phyloP scores from a whole-genome alignment of 2,888 invertebrate genomes.

The Limnephilus rhombicus region DNA sequence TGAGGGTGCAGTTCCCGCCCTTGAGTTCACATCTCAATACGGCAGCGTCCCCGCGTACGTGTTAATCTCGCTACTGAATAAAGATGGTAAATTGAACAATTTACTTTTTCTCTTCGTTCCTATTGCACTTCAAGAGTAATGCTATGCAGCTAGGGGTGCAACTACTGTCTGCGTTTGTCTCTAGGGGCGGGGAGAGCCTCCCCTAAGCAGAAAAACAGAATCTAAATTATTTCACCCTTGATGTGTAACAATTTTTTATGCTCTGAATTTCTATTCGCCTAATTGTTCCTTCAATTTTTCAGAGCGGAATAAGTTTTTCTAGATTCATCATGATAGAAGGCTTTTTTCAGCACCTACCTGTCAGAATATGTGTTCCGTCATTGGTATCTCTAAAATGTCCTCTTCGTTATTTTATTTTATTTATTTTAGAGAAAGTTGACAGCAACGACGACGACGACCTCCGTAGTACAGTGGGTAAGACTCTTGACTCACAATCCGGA shows the following conservation, averaged over 20 bases:
- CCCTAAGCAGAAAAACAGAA: not conserved
- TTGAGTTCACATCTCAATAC: slow-evolving; percentile 52
- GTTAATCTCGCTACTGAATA: slow-evolving; percentile 65
- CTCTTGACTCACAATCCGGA: no score
- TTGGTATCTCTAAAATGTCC: no score
- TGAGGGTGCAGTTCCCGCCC: slow-evolving; percentile 54
- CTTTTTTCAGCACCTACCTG: not conserved
- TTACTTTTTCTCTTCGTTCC: slow-evolving; percentile 64
- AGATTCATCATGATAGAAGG: not conserved
- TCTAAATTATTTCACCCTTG: slow-evolving; percentile 12
- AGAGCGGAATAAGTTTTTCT: not conserved
- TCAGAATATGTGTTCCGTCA: no score
- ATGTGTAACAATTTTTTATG: not conserved
- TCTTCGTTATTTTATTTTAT: no score
- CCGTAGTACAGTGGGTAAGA: no score
- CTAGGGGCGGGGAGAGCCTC: slow-evolving; percentile 6
- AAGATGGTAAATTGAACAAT: slow-evolving; percentile 66
- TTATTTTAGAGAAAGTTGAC: no score
- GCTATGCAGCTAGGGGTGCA: slow-evolving; percentile 50
- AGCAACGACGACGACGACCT: no score
- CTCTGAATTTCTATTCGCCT: not conserved
- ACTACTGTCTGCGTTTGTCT: slow-evolving; percentile 12
- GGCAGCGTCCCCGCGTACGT: slow-evolving; percentile 46
- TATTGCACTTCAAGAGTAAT: slow-evolving; percentile 57
- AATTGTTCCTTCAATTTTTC: not conserved